These are phyloP conservation scores for Aphelenchoides besseyi DNA, from an alignment of 1,140 invertebrate species.

Conservation along the genomic window DNA sequence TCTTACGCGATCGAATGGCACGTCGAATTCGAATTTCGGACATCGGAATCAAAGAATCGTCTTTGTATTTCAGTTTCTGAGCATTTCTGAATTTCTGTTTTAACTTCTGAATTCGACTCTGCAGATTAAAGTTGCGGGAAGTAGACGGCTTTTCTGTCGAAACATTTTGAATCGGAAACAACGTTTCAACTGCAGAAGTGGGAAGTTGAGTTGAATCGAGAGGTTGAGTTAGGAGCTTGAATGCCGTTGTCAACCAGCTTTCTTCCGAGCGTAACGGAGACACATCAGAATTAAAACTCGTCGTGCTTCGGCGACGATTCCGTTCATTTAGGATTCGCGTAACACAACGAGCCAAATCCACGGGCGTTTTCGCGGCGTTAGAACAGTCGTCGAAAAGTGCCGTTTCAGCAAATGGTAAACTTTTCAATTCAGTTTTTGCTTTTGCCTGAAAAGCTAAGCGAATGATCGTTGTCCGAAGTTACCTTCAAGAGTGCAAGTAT, in stretches of 20 bases:
- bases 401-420: background rate
- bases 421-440: background rate
- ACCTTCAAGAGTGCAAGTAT: background rate
- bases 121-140: background rate
- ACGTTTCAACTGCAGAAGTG: background rate
- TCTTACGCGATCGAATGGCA: background rate
- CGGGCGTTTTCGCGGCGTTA: background rate
- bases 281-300: background rate
- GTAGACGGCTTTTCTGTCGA: background rate
- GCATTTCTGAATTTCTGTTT: conserved; percentile 3
- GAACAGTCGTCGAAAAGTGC: background rate
- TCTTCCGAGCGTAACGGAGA: conserved; percentile 2
- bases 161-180: background rate
- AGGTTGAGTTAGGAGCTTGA: background rate
- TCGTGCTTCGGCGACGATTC: background rate
- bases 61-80: background rate
- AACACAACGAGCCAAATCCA: background rate
- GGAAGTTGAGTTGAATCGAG: background rate
- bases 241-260: background rate
- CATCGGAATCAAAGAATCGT: background rate
- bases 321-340: background rate
- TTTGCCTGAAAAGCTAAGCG: no score
- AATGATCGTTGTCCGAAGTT: no score
- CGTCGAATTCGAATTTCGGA: conserved; percentile 8
- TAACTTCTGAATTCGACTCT: background rate